These are phyloP conservation scores for Drosophila crucigera DNA, from an alignment of 2,888 invertebrate genomes.

Conservation along the genomic window DNA sequence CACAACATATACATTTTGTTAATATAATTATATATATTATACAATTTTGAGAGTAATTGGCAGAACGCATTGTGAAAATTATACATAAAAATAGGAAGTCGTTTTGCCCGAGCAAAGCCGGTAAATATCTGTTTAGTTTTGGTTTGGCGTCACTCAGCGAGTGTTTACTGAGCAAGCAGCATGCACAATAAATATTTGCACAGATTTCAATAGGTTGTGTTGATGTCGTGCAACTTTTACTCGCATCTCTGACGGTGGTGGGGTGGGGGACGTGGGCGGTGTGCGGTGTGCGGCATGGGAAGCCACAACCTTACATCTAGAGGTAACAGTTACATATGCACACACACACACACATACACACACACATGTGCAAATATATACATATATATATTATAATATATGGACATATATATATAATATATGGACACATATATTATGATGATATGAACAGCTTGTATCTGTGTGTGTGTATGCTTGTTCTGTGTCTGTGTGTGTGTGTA, in stretches of 20 bases:
- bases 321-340: constrained; percentile 20
- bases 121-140: background rate
- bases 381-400: background rate
- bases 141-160: constrained; percentile 4
- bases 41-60: background rate
- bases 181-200: constrained; percentile 63
- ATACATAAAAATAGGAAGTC: background rate
- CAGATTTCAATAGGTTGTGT: constrained; percentile 56
- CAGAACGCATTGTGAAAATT: background rate
- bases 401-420: background rate
- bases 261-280: background rate
- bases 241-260: constrained; percentile 23
- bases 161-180: constrained; percentile 30
- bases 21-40: background rate
- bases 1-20: background rate
- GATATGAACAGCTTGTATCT: constrained; percentile 14
- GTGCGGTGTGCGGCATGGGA: background rate
- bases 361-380: background rate
- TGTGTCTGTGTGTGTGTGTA: background rate
- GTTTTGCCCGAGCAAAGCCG: background rate
- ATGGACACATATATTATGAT: constrained; percentile 7
- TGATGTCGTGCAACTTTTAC: constrained; percentile 44
- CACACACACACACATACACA: constrained; percentile 7
- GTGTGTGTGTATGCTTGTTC: constrained; percentile 4
- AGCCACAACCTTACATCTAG: constrained; percentile 41